phyloP scores from a whole-genome alignment of 1,140 invertebrate genomes.

The Plodia interpunctella region DNA sequence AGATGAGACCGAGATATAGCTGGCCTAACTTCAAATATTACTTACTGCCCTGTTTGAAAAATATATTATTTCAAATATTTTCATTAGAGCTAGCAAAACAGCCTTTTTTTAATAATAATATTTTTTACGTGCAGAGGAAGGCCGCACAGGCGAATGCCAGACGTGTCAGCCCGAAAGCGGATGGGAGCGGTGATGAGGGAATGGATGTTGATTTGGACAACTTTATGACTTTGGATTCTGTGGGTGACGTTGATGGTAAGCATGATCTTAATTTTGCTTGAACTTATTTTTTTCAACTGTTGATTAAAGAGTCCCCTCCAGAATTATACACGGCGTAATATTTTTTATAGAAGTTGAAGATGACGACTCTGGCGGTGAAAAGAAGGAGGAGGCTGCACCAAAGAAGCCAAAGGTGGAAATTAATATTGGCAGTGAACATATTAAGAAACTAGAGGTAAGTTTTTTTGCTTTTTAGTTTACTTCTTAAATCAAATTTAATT shows the following conservation, averaged over 20 bases:
- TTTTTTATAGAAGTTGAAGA: conserved; percentile 77
- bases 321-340: neutral
- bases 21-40: too few relatives aligned
- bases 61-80: too few relatives aligned
- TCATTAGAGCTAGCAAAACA: too few relatives aligned
- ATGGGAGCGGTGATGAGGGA: conserved; percentile 82
- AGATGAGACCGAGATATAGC: too few relatives aligned
- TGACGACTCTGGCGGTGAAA: conserved; percentile 79
- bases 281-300: too few relatives aligned
- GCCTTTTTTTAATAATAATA: too few relatives aligned
- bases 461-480: neutral
- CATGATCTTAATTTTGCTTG: neutral
- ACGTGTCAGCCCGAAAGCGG: conserved; percentile 62
- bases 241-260: conserved; percentile 88
- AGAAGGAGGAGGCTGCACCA: conserved; percentile 74
- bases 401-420: conserved; percentile 81
- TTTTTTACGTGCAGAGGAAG: conserved; percentile 73
- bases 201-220: conserved; percentile 88
- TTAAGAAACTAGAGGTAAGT: conserved; percentile 84
- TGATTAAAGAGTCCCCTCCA: neutral
- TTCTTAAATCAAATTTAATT: too few relatives aligned
- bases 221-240: conserved; percentile 89
- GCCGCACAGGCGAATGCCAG: conserved; percentile 52
- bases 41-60: too few relatives aligned
- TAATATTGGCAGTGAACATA: conserved; percentile 86